Percentiles rank a stretch among this genome's conserved stretches.
These are phyloP conservation scores for Xanthorhoe designata DNA, from an alignment of 2,888 invertebrate species.

Conservation along the genomic window DNA sequence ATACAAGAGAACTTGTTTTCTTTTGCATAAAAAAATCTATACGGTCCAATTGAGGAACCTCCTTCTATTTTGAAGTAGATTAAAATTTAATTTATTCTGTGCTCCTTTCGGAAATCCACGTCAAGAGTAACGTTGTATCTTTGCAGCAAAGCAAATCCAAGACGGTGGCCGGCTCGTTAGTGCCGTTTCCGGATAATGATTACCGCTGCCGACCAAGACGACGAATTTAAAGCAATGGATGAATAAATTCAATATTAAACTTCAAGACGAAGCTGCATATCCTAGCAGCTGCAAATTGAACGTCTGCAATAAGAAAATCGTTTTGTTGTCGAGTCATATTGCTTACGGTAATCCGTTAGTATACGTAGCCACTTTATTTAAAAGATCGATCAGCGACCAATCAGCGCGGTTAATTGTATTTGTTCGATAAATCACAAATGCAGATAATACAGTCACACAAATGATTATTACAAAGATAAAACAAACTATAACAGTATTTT, in stretches of 20 bases:
- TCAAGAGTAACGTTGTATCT: constrained; percentile 18
- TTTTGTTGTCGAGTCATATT: neutral
- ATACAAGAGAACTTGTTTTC: neutral
- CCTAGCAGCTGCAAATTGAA: constrained; percentile 9
- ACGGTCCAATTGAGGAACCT: no score
- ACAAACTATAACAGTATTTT: constrained; percentile 65
- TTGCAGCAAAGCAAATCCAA: constrained; percentile 52
- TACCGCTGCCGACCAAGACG: constrained; percentile 39
- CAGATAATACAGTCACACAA: constrained; percentile 52
- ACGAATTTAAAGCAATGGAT: constrained; percentile 24
- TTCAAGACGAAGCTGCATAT: constrained; percentile 5
- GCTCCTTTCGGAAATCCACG: neutral
- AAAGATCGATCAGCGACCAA: constrained; percentile 11
- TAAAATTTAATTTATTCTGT: neutral
- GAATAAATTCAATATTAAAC: constrained; percentile 27
- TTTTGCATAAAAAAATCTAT: no score
- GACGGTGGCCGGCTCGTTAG: constrained; percentile 61
- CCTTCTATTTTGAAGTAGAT: no score
- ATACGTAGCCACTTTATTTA: neutral
- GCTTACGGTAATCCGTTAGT: neutral
- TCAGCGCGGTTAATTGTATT: constrained; percentile 33
- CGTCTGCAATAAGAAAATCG: neutral
- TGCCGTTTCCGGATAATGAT: constrained; percentile 43
- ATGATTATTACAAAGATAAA: constrained; percentile 57
- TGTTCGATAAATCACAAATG: constrained; percentile 46